phyloP scores from a whole-genome alignment of 2,113 vertebrate species.

The Seriola quinqueradiata region DNA sequence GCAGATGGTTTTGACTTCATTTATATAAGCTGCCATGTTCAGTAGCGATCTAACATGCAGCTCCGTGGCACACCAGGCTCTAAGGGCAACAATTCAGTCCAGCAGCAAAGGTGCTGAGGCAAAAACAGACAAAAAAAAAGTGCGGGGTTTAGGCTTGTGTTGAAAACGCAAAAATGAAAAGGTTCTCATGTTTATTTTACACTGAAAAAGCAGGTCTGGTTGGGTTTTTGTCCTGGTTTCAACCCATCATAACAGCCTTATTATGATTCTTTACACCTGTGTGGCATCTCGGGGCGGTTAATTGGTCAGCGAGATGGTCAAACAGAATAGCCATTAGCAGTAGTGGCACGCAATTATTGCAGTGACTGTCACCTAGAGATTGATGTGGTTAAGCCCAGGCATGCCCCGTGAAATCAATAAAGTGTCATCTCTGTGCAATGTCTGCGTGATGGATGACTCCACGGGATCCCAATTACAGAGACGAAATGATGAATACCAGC shows the following conservation, averaged over 20 bases:
- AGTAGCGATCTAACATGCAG: slow-evolving; percentile 23
- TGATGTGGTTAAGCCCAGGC: slow-evolving; percentile 70
- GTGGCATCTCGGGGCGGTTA: slow-evolving; percentile 47
- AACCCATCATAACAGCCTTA: slow-evolving; percentile 35
- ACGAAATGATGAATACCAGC: slow-evolving; percentile 71
- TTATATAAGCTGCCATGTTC: slow-evolving; percentile 43
- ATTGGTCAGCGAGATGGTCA: slow-evolving; percentile 71
- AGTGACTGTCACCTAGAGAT: slow-evolving; percentile 74
- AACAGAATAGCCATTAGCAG: slow-evolving; percentile 71
- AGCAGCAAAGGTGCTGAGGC: not conserved
- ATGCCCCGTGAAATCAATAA: slow-evolving; percentile 80
- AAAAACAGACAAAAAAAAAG: slow-evolving; percentile 5
- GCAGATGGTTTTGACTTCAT: slow-evolving; percentile 64
- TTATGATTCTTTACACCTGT: slow-evolving; percentile 62
- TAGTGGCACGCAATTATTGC: slow-evolving; percentile 69
- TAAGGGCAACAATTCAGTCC: not conserved
- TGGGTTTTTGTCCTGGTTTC: slow-evolving; percentile 8
- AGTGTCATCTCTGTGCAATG: slow-evolving; percentile 74
- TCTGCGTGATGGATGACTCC: slow-evolving; percentile 79
- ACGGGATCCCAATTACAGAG: slow-evolving; percentile 78
- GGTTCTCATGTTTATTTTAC: slow-evolving; percentile 28
- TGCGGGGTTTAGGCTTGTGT: slow-evolving; percentile 14
- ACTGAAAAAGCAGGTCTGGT: slow-evolving; percentile 33
- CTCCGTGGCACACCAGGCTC: slow-evolving; percentile 1
- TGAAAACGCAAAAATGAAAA: slow-evolving; percentile 20